A percentile compares a stretch with the other conserved stretches of the same genome.
Conservation (phyloP, 2,888 invertebrate genomes). For the Phlogophora meticulosa region DNA sequence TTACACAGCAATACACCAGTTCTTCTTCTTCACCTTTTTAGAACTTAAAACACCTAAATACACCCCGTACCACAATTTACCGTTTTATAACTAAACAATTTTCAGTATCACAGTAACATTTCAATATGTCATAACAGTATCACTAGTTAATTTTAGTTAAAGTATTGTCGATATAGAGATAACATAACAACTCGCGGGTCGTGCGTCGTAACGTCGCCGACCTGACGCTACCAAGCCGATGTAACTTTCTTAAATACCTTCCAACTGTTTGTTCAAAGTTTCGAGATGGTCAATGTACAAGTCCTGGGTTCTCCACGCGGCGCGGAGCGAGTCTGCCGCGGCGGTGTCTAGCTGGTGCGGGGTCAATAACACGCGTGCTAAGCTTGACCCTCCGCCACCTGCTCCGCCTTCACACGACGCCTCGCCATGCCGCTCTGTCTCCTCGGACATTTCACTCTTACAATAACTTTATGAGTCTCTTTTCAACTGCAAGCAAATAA, state of each 20-base stretch:
- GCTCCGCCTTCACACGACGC: conserved; percentile 83
- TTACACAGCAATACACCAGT: conserved; percentile 82
- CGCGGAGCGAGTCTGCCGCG: conserved; percentile 92
- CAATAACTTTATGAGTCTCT: conserved; percentile 83
- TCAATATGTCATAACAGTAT: conserved; percentile 81
- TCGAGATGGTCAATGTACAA: conserved; percentile 94
- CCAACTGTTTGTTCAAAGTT: conserved; percentile 94
- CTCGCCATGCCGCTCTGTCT: conserved; percentile 88
- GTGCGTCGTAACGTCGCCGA: conserved; percentile 79
- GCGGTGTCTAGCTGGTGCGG: conserved; percentile 92
- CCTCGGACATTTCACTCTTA: conserved; percentile 90
- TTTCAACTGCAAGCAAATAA: conserved; percentile 88
- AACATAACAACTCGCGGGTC: conserved; percentile 84
- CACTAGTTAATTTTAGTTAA: conserved; percentile 89
- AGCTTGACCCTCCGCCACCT: conserved; percentile 89
- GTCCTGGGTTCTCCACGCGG: conserved; percentile 94
- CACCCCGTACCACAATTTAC: conserved; percentile 87
- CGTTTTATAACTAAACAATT: conserved; percentile 81
- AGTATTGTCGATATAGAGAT: conserved; percentile 89
- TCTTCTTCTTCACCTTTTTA: conserved; percentile 80
- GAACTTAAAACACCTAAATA: conserved; percentile 85
- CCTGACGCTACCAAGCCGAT: conserved; percentile 89
- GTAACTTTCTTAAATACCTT: conserved; percentile 93
- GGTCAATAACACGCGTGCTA: conserved; percentile 92
- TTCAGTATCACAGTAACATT: conserved; percentile 84